Evolutionary conservation across 2,888 invertebrate species (phyloP).

Genomic region (Cheiracanthium punctorium): DNA sequence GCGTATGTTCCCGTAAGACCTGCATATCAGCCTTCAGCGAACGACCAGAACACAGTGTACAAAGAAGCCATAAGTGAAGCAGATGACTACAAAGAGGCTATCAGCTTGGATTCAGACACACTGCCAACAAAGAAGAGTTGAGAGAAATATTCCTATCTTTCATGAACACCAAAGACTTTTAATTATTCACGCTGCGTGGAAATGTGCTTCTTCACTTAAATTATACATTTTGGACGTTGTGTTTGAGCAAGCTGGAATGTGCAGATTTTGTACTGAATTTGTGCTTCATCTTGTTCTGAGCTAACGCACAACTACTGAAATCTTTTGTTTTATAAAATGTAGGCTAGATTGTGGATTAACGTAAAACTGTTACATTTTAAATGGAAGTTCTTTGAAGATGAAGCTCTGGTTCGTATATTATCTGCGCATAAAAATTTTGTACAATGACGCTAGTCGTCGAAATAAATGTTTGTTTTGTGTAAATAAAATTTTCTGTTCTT

Average conservation of each 20-base stretch:
- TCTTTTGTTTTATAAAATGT: too few species aligned
- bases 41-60: conserved; percentile 46
- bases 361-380: background rate
- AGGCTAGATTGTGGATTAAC: background rate
- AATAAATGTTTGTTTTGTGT: too few species aligned
- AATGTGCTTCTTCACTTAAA: background rate
- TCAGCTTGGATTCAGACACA: conserved; percentile 20
- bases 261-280: background rate
- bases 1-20: conserved; percentile 46
- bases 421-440: background rate
- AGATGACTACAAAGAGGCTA: conserved; percentile 50
- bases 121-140: conserved; percentile 20
- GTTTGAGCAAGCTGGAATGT: background rate
- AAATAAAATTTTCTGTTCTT: too few species aligned
- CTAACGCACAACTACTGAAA: background rate
- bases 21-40: conserved; percentile 27
- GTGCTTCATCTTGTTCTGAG: background rate
- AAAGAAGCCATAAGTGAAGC: conserved; percentile 41
- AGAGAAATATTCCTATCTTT: background rate
- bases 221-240: background rate
- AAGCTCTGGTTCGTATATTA: background rate
- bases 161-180: background rate
- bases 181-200: background rate
- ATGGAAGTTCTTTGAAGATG: background rate
- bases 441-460: background rate